phyloP scores from a whole-genome alignment of 2,888 invertebrate genomes.

The Magallana nippona region DNA sequence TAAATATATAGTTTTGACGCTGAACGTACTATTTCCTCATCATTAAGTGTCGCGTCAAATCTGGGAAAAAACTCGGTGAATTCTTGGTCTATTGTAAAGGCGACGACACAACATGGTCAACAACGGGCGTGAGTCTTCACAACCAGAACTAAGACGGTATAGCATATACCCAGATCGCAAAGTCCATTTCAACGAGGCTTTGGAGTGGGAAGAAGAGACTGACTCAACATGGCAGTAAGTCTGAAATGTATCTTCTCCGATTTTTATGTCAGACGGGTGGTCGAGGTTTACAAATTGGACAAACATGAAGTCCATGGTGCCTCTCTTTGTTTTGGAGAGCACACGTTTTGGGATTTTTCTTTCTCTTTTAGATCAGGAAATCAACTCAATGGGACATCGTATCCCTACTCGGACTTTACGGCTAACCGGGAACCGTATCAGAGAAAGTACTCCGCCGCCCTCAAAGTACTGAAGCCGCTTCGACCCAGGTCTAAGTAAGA shows the following conservation, averaged over 20 bases:
- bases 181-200: neutral
- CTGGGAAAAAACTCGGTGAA: neutral
- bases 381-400: neutral
- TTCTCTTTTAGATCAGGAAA: neutral
- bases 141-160: constrained; percentile 6
- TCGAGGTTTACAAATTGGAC: no score
- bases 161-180: constrained; percentile 3
- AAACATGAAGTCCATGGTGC: no score
- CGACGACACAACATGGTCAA: neutral
- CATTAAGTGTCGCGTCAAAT: neutral
- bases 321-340: neutral
- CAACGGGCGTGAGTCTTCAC: neutral
- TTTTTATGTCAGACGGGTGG: neutral
- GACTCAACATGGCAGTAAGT: neutral
- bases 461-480: constrained; percentile 60
- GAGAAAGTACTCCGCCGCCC: constrained; percentile 57
- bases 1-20: constrained; percentile 1
- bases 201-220: neutral
- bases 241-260: neutral
- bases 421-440: neutral
- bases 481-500: constrained; percentile 61
- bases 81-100: neutral
- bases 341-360: neutral
- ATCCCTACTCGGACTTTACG: neutral
- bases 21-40: constrained; percentile 3